These are phyloP conservation scores for Chamaetylas fuelleborni DNA, from an alignment of 2,113 vertebrate species.

Conservation along the genomic window DNA sequence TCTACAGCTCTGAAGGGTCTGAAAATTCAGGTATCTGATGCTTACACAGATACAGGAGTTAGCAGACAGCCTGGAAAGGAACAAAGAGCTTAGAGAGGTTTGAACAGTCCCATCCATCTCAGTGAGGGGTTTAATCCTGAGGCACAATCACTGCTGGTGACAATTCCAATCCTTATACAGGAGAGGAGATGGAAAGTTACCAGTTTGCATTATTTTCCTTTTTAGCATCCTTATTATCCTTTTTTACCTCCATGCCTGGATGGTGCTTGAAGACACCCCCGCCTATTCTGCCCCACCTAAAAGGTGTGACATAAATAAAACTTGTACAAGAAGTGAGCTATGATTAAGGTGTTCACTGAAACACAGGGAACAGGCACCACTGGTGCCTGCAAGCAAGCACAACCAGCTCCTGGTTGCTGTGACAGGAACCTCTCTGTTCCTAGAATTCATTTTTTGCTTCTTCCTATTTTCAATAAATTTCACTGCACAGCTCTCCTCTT, in stretches of 20 bases:
- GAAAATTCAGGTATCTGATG: not conserved
- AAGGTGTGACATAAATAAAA: not conserved
- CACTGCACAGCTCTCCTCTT: not conserved
- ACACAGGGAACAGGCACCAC: not conserved
- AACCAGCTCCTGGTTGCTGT: not conserved
- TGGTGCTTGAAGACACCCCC: not conserved
- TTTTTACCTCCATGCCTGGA: not conserved
- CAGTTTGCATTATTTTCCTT: not conserved
- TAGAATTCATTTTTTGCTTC: not conserved
- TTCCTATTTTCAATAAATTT: not conserved
- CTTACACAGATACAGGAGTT: not conserved
- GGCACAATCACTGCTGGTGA: not conserved
- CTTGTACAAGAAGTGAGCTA: not conserved
- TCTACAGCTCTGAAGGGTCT: not conserved
- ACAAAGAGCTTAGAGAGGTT: not conserved
- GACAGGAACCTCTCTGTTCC: not conserved
- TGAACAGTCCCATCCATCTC: not conserved
- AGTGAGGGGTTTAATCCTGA: not conserved
- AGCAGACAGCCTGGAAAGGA: not conserved
- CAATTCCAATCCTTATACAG: not conserved
- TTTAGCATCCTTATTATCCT: not conserved
- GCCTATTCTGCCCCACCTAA: not conserved
- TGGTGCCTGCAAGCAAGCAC: not conserved
- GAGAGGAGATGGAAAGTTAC: not conserved
- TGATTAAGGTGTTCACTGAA: not conserved